Percentiles rank a stretch among this genome's conserved stretches.
Conservation (phyloP, 1,140 invertebrate genomes). For the Bombus polaris region DNA sequence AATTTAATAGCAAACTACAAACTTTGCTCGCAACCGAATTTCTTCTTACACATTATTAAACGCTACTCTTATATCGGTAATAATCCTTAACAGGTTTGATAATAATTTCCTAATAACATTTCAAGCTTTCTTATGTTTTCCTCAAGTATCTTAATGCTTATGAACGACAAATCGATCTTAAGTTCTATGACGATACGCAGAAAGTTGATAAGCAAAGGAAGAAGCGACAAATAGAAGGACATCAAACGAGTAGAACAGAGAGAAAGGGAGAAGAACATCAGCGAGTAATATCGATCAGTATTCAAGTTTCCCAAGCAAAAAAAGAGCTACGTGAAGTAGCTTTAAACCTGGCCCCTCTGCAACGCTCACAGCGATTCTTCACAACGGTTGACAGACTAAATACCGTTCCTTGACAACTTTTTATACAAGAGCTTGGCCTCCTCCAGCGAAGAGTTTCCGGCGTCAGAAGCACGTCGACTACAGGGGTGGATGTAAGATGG, state of each 20-base stretch:
- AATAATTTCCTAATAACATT: too few species aligned
- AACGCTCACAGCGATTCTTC: conserved; percentile 62
- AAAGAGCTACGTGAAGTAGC: conserved; percentile 28
- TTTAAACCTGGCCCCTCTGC: conserved; percentile 32
- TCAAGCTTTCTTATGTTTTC: too few species aligned
- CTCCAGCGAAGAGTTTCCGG: conserved; percentile 15
- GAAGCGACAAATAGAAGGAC: neutral
- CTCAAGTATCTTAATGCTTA: too few species aligned
- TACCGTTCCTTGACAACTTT: conserved; percentile 63
- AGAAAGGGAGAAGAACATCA: neutral
- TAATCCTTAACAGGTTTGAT: too few species aligned
- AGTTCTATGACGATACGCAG: neutral
- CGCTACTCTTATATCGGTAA: neutral
- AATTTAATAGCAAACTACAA: neutral
- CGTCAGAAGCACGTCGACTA: conserved; percentile 5
- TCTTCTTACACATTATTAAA: neutral
- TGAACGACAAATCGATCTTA: neutral
- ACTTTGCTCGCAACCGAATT: neutral
- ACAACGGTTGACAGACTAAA: conserved; percentile 68
- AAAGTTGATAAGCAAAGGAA: neutral
- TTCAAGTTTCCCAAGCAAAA: neutral
- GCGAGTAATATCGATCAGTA: conserved; percentile 19
- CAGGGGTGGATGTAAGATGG: conserved; percentile 12
- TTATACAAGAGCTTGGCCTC: conserved; percentile 45
- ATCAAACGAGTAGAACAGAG: neutral